Evolutionary conservation across 2,113 vertebrate species (phyloP).

Genomic region (Campylomormyrus numenius): DNA sequence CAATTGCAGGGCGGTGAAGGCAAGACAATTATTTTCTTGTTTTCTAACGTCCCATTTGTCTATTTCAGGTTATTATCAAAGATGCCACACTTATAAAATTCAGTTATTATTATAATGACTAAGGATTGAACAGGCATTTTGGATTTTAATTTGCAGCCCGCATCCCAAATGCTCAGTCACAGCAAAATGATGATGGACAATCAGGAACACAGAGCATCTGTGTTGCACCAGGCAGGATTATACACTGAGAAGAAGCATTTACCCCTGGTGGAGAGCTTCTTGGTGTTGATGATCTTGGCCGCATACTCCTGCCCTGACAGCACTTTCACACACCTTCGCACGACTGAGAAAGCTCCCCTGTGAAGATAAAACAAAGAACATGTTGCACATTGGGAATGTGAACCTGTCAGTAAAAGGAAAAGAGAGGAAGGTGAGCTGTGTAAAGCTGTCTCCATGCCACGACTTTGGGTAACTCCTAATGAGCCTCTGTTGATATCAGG

Average conservation of each 20-base stretch:
- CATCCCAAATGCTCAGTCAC: not conserved
- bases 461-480: not conserved
- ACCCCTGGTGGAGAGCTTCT: slow-evolving; percentile 84
- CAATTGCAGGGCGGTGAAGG: not conserved
- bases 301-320: slow-evolving; percentile 78
- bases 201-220: not conserved
- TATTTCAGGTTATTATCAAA: not conserved
- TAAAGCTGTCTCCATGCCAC: not conserved
- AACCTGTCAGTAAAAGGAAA: not conserved
- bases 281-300: slow-evolving; percentile 88
- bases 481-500: not conserved
- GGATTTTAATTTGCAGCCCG: not conserved
- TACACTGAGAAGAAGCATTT: slow-evolving; percentile 35
- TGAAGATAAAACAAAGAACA: slow-evolving; percentile 30
- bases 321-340: slow-evolving; percentile 82
- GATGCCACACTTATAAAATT: not conserved
- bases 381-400: not conserved
- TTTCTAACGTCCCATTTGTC: not conserved
- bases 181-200: not conserved
- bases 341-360: slow-evolving; percentile 86
- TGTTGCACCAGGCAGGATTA: not conserved
- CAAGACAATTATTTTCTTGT: not conserved
- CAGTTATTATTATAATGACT: not conserved
- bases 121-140: not conserved
- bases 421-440: not conserved